Percentiles rank a stretch among this genome's conserved stretches.
phyloP scores from a whole-genome alignment of 2,113 vertebrate genomes.

The Epinephelus cyanopodus region DNA sequence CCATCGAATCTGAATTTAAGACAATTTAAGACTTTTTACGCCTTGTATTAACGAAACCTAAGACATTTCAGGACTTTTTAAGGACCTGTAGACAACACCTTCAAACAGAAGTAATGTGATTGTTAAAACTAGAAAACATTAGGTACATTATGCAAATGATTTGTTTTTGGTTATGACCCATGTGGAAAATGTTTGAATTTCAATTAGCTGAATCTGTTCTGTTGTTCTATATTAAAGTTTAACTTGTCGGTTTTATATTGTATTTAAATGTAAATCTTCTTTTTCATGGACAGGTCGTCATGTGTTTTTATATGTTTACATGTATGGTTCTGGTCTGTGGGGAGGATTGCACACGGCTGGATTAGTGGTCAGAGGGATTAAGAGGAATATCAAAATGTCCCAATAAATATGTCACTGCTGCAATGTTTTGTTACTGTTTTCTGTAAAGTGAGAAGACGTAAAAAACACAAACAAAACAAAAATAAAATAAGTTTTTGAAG shows the following conservation, averaged over 20 bases:
- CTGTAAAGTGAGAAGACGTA: neutral
- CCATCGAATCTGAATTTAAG: too few relatives aligned
- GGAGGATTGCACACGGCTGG: slow-evolving; percentile 39
- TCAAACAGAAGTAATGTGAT: neutral
- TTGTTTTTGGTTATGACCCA: neutral
- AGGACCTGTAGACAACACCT: neutral
- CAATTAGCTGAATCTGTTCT: neutral
- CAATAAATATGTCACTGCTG: slow-evolving; percentile 25
- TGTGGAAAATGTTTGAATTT: neutral
- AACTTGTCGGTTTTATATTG: neutral
- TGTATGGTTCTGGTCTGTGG: slow-evolving; percentile 21
- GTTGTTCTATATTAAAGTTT: neutral
- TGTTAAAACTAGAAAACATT: neutral
- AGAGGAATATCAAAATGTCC: slow-evolving; percentile 58
- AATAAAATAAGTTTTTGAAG: neutral
- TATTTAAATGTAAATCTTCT: neutral
- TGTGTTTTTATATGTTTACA: neutral
- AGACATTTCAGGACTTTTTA: too few relatives aligned
- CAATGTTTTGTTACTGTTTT: slow-evolving; percentile 19
- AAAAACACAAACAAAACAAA: neutral
- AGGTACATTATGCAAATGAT: neutral
- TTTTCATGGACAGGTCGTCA: neutral
- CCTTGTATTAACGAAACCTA: too few relatives aligned
- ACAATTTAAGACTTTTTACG: too few relatives aligned
- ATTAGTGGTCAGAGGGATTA: slow-evolving; percentile 57